Evolutionary conservation across 2,113 vertebrate genomes (phyloP).

Genomic region (Onychorhynchus coronatus): DNA sequence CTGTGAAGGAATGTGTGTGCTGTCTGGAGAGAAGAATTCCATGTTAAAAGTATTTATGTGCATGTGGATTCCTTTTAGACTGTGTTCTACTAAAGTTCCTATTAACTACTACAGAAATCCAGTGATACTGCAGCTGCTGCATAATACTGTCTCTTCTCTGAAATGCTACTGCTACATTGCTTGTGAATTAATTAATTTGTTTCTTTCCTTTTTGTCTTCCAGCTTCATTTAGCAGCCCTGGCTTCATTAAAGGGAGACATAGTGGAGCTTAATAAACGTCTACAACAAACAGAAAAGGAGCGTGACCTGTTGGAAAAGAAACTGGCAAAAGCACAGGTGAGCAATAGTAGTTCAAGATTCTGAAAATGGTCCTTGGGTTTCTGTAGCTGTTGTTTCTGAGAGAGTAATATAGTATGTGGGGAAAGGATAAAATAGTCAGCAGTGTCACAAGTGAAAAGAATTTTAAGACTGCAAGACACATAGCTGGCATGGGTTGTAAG

Average conservation of each 20-base stretch:
- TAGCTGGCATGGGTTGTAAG: not conserved
- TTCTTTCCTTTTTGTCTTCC: conserved; percentile 6
- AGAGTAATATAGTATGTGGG: not conserved
- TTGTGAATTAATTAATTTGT: conserved; percentile 15
- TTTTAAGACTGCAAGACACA: not conserved
- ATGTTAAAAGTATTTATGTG: not conserved
- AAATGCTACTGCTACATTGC: not conserved
- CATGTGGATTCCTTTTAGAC: not conserved
- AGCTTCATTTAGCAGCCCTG: conserved; percentile 87
- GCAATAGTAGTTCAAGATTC: not conserved
- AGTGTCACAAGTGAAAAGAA: not conserved
- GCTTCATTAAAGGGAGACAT: conserved; percentile 86
- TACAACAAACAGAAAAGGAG: conserved; percentile 84
- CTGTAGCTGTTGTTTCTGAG: not conserved
- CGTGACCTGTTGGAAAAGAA: conserved; percentile 84
- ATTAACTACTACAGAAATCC: not conserved
- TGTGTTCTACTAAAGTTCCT: not conserved
- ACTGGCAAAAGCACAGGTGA: conserved; percentile 85
- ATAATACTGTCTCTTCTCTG: not conserved
- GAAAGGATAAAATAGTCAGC: not conserved
- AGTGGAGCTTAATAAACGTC: conserved; percentile 84
- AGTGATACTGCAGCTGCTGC: not conserved
- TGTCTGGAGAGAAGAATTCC: not conserved
- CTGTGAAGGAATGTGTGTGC: not conserved
- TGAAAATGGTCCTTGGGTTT: not conserved